phyloP scores from a whole-genome alignment of 2,113 vertebrate species.

The Paracanthobrama guichenoti region DNA sequence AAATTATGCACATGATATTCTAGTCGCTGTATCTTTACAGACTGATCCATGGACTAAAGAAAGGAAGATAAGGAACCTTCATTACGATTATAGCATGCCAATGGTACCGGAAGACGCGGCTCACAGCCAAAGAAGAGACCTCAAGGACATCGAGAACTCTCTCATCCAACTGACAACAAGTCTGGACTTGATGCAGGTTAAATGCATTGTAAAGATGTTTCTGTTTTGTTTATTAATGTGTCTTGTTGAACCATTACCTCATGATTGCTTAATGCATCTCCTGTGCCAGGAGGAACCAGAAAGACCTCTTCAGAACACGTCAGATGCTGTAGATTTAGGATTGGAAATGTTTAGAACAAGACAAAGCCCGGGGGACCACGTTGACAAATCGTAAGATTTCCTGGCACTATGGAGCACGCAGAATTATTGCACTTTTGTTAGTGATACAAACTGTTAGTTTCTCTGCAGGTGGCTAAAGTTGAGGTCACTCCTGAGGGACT shows the following conservation, averaged over 20 bases:
- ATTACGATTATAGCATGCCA: slow-evolving; percentile 57
- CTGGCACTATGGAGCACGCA: background rate
- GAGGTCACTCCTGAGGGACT: slow-evolving; percentile 70
- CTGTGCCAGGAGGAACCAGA: slow-evolving; percentile 24
- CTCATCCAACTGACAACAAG: slow-evolving; percentile 75
- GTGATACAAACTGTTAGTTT: background rate
- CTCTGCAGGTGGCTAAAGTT: slow-evolving; percentile 71
- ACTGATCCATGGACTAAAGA: slow-evolving; percentile 69
- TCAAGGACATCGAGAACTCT: slow-evolving; percentile 73
- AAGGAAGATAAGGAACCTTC: slow-evolving; percentile 68
- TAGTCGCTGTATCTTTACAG: slow-evolving; percentile 51
- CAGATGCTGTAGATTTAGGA: slow-evolving; percentile 15
- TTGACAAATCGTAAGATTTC: slow-evolving; percentile 40
- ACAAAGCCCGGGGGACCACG: slow-evolving; percentile 4
- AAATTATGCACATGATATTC: too few relatives aligned
- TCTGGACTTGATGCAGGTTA: slow-evolving; percentile 77
- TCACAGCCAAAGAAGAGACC: slow-evolving; percentile 70
- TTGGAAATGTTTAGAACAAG: slow-evolving; percentile 27
- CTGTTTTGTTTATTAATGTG: slow-evolving; percentile 14
- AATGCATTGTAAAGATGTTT: slow-evolving; percentile 6
- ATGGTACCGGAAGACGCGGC: slow-evolving; percentile 59
- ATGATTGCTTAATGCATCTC: background rate
- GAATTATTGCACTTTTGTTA: background rate
- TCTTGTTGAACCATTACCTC: background rate
- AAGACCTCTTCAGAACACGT: slow-evolving; percentile 15